phyloP scores from a whole-genome alignment of 2,797 vertebrate species.

The Tenualosa ilisha region DNA sequence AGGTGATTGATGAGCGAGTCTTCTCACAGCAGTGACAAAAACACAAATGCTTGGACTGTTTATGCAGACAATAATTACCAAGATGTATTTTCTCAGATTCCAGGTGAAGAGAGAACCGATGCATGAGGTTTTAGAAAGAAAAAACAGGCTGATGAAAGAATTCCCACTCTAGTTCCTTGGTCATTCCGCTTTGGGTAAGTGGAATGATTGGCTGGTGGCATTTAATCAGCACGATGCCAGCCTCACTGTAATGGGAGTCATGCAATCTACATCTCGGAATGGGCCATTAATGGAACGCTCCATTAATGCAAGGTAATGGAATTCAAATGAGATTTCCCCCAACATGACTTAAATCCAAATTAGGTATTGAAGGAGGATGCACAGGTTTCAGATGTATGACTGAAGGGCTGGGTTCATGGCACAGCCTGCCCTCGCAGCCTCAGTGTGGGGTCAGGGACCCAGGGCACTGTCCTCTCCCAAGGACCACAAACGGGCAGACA shows the following conservation, averaged over 20 bases:
- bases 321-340: slow-evolving; percentile 36
- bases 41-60: background rate
- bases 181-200: background rate
- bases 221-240: slow-evolving; percentile 31
- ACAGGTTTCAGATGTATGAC: slow-evolving; percentile 9
- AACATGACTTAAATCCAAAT: slow-evolving; percentile 22
- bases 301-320: slow-evolving; percentile 38
- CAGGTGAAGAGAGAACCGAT: background rate
- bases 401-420: background rate
- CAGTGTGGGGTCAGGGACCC: background rate
- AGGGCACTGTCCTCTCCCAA: background rate
- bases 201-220: background rate
- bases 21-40: background rate
- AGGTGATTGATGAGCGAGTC: background rate
- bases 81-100: background rate
- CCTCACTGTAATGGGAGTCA: slow-evolving; percentile 24
- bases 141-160: background rate
- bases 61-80: too few relatives aligned
- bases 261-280: slow-evolving; percentile 32
- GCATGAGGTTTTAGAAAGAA: background rate
- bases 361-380: slow-evolving; percentile 20
- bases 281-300: slow-evolving; percentile 30
- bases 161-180: background rate
- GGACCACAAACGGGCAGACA: background rate
- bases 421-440: background rate